Evolutionary conservation across 2,888 invertebrate species (phyloP).

Genomic region (Stratiomys singularior): DNA sequence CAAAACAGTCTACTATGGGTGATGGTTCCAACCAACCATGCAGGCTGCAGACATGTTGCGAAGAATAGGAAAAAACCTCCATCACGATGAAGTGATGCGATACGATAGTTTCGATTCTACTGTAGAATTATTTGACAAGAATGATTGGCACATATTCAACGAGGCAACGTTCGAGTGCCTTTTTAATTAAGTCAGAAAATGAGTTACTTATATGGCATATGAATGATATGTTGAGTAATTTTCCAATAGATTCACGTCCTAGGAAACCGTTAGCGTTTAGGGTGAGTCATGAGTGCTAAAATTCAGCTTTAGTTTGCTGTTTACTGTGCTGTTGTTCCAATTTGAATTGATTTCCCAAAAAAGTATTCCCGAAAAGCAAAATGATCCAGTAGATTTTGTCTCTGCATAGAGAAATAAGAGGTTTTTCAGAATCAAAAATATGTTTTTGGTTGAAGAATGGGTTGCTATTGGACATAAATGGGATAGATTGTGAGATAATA

Average conservation of each 20-base stretch:
- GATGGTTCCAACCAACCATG: background rate
- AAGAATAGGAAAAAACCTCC: background rate
- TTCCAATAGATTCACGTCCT: background rate
- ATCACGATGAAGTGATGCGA: slow-evolving; percentile 9
- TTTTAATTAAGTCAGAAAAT: slow-evolving; percentile 38
- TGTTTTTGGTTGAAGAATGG: too few species aligned
- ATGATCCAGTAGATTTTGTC: too few species aligned
- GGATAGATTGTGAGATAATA: too few species aligned
- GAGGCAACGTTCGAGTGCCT: background rate
- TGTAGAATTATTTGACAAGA: slow-evolving; percentile 34
- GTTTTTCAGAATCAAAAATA: too few species aligned
- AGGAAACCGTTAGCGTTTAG: background rate
- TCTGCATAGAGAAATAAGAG: too few species aligned
- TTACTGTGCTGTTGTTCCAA: too few species aligned
- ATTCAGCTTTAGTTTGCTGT: too few species aligned
- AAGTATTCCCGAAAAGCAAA: too few species aligned
- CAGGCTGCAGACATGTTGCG: background rate
- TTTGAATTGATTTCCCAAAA: too few species aligned
- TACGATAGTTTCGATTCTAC: background rate
- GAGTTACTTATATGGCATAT: slow-evolving; percentile 36
- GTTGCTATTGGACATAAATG: too few species aligned
- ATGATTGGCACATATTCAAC: slow-evolving; percentile 36
- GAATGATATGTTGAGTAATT: slow-evolving; percentile 37
- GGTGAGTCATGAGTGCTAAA: background rate
- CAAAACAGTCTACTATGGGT: background rate